Evolutionary conservation across 2,113 vertebrate genomes (phyloP).

Genomic region (Zingel zingel): DNA sequence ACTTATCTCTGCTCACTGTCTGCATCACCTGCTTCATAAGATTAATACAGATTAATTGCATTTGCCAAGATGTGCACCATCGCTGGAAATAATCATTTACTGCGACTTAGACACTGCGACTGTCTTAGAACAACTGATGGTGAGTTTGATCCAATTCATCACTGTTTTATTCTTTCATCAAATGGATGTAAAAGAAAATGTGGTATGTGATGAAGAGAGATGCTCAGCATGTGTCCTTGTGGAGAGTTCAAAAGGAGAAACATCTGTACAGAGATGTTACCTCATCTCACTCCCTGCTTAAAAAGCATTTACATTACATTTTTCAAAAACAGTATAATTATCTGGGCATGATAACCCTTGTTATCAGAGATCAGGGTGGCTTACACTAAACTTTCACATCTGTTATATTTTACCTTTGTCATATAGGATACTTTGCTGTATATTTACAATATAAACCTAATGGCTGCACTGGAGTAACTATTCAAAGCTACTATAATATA

Average conservation of each 20-base stretch:
- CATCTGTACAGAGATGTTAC: slow-evolving; percentile 62
- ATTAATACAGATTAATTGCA: slow-evolving; percentile 6
- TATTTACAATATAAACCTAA: background rate
- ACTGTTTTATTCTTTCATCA: slow-evolving; percentile 18
- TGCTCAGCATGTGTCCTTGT: slow-evolving; percentile 6
- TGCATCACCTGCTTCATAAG: slow-evolving; percentile 32
- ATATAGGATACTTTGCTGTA: background rate
- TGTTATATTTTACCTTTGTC: background rate
- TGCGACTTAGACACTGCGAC: too few relatives aligned
- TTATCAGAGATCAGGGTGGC: background rate
- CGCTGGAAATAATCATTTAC: slow-evolving; percentile 13
- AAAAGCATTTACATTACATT: background rate
- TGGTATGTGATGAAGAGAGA: slow-evolving; percentile 41
- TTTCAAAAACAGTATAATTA: background rate
- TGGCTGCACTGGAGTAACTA: background rate
- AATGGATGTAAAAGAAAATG: slow-evolving; percentile 32
- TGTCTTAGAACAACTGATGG: slow-evolving; percentile 21
- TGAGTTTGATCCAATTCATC: slow-evolving; percentile 29
- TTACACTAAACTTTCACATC: background rate
- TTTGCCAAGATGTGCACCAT: slow-evolving; percentile 18
- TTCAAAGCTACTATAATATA: background rate
- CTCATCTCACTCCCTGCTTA: slow-evolving; percentile 23
- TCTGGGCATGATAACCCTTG: background rate
- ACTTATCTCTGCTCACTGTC: slow-evolving; percentile 30
- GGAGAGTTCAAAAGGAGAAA: slow-evolving; percentile 21